Conservation (phyloP, 2,113 vertebrate genomes). For the Psilopogon haemacephalus region DNA sequence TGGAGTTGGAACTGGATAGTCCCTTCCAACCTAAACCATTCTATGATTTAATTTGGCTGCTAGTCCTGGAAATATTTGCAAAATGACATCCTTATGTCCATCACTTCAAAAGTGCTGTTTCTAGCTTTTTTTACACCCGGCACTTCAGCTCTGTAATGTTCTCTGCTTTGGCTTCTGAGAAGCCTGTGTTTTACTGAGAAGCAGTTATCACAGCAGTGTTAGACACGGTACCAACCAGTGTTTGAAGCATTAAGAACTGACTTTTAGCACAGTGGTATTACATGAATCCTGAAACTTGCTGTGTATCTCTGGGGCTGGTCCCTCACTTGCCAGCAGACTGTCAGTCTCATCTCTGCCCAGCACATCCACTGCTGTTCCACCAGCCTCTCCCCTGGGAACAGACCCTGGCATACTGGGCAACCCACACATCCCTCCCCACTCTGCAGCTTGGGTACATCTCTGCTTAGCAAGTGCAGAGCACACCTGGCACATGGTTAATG, state of each 20-base stretch:
- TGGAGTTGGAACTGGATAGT: no score
- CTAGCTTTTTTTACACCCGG: background rate
- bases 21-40: no score
- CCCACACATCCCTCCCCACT: no score
- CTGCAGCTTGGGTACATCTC: accelerated
- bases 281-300: accelerated
- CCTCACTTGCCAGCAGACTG: accelerated
- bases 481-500: accelerated
- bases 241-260: background rate
- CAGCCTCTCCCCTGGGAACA: accelerated
- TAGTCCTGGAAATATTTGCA: background rate
- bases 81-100: background rate
- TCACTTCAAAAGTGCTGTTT: background rate
- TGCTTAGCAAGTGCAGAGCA: background rate
- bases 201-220: background rate
- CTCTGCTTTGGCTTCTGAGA: background rate
- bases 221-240: background rate
- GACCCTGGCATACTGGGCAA: background rate
- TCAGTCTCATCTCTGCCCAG: background rate
- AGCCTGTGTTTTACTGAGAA: background rate
- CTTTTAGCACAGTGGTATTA: background rate
- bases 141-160: background rate
- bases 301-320: accelerated
- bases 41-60: background rate
- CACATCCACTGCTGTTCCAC: accelerated